Conservation (phyloP, 1,140 invertebrate genomes). For the Charaxes varanes region DNA sequence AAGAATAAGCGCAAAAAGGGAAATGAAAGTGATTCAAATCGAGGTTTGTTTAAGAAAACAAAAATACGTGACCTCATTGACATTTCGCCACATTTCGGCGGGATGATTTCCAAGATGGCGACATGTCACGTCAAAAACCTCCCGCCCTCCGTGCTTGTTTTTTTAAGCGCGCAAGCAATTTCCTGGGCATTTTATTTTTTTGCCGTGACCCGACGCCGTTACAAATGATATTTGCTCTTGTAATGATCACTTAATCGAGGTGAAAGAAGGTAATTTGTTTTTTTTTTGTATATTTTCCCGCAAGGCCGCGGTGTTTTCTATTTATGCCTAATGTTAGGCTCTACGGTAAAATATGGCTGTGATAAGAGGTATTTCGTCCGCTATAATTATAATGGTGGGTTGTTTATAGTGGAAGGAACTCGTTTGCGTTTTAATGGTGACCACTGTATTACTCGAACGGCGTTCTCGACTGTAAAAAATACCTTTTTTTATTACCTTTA, state of each 20-base stretch:
- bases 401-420: conserved; percentile 54
- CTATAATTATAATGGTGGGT: conserved; percentile 58
- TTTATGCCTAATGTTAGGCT: conserved; percentile 52
- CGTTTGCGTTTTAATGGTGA: conserved; percentile 60
- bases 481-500: conserved; percentile 19
- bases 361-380: conserved; percentile 61
- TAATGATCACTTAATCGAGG: conserved; percentile 62
- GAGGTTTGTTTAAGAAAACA: conserved; percentile 44
- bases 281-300: conserved; percentile 38
- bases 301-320: conserved; percentile 32
- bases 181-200: conserved; percentile 44
- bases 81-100: conserved; percentile 34
- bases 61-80: conserved; percentile 50
- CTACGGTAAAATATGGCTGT: conserved; percentile 52
- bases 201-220: conserved; percentile 29
- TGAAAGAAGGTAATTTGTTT: conserved; percentile 52
- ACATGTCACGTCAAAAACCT: conserved; percentile 43
- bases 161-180: conserved; percentile 45
- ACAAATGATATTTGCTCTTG: conserved; percentile 49
- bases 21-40: conserved; percentile 28
- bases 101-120: conserved; percentile 43
- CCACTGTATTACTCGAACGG: conserved; percentile 57
- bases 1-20: conserved; percentile 30
- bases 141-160: conserved; percentile 20
- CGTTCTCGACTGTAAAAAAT: conserved; percentile 25